Evolutionary conservation across 2,888 invertebrate species (phyloP).

Genomic region (Coelinius sp.): DNA sequence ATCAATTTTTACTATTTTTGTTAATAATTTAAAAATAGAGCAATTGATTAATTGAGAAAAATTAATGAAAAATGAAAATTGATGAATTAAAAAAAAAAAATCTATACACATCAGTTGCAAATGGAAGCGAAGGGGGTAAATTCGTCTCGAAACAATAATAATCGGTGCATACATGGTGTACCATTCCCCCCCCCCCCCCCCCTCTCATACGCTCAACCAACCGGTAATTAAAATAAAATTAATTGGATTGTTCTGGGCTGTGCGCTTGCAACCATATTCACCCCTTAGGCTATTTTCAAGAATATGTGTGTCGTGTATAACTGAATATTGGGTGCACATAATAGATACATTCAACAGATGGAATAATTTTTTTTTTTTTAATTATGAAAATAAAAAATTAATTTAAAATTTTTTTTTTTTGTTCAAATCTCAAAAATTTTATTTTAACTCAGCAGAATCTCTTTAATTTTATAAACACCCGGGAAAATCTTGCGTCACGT

Average conservation of each 20-base stretch:
- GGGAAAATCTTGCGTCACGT: constrained; percentile 66
- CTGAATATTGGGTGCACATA: constrained; percentile 16
- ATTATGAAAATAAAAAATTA: not conserved
- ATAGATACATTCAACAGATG: not conserved
- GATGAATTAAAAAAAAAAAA: constrained; percentile 2
- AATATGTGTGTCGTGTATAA: constrained; percentile 18
- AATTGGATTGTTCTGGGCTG: constrained; percentile 58
- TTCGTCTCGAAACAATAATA: constrained; percentile 57
- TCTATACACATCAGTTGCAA: not conserved
- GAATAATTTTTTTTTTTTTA: not conserved
- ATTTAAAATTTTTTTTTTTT: not conserved
- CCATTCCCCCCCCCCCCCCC: not conserved
- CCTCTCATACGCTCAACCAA: constrained; percentile 52
- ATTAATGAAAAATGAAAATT: not conserved
- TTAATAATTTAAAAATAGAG: too few species aligned
- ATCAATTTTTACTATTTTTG: too few species aligned
- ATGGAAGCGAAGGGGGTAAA: constrained; percentile 9
- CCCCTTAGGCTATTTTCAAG: not conserved
- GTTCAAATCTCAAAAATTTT: not conserved
- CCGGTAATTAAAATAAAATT: constrained; percentile 66
- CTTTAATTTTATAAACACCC: constrained; percentile 71
- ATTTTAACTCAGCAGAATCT: constrained; percentile 46
- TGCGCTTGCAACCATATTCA: constrained; percentile 4
- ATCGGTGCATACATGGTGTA: constrained; percentile 48
- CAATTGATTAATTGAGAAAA: too few species aligned